Evolutionary conservation across 2,797 vertebrate genomes (phyloP).

Genomic region (Darevskia nairensis): DNA sequence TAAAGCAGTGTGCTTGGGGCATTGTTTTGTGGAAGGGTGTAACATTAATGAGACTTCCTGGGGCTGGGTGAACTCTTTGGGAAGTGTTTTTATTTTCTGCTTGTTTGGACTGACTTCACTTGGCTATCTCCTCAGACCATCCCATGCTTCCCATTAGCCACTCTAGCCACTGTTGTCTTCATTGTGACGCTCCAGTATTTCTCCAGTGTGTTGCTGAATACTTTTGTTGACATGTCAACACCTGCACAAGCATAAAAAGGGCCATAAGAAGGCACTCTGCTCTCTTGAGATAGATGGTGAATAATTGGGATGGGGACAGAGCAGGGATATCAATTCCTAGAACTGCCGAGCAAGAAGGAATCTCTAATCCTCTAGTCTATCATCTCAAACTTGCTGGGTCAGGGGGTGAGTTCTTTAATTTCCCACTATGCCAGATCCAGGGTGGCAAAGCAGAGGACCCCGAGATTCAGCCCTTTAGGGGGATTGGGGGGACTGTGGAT

Average conservation of each 20-base stretch:
- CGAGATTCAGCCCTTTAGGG: too few relatives aligned
- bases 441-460: too few relatives aligned
- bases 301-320: not conserved
- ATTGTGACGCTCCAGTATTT: not conserved
- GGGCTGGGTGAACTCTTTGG: constrained; percentile 18
- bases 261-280: not conserved
- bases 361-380: not conserved
- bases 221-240: not conserved
- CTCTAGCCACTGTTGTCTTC: not conserved
- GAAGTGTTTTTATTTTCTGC: not conserved
- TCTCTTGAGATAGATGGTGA: not conserved
- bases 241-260: not conserved
- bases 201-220: not conserved
- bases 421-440: too few relatives aligned
- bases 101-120: constrained; percentile 1
- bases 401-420: too few relatives aligned
- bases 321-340: not conserved
- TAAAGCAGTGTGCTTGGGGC: constrained; percentile 10
- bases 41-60: constrained; percentile 35
- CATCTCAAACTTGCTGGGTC: too few relatives aligned
- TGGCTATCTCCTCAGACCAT: not conserved
- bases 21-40: constrained; percentile 32
- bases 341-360: not conserved
- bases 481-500: too few relatives aligned
- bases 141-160: not conserved